These are phyloP conservation scores for Drusus annulatus DNA, from an alignment of 1,140 invertebrate species.

Conservation along the genomic window DNA sequence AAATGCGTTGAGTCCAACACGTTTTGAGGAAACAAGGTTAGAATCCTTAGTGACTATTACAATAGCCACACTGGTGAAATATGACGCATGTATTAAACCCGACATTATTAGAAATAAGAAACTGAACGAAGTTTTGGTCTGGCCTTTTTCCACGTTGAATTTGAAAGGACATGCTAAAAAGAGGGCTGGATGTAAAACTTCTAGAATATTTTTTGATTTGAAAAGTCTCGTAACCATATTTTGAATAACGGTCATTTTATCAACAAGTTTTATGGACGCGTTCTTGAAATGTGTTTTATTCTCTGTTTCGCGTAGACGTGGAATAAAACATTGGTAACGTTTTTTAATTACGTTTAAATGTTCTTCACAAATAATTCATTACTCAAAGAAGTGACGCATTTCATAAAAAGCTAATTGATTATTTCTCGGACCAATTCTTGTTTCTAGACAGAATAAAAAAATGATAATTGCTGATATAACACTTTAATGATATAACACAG, in stretches of 20 bases:
- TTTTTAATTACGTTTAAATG: not conserved
- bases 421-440: too few species aligned
- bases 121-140: not conserved
- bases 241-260: not conserved
- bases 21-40: not conserved
- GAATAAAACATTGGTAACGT: not conserved
- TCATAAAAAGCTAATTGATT: too few species aligned
- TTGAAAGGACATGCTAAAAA: not conserved
- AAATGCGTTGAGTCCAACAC: not conserved
- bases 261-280: not conserved
- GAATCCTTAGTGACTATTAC: not conserved
- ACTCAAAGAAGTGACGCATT: too few species aligned
- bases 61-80: not conserved
- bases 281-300: not conserved
- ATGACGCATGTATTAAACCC: not conserved
- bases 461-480: too few species aligned
- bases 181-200: not conserved
- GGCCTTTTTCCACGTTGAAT: not conserved
- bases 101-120: not conserved
- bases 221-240: not conserved
- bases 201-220: constrained; percentile 9
- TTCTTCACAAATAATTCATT: not conserved
- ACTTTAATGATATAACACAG: too few species aligned
- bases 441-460: too few species aligned
- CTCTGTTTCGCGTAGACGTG: not conserved